Base-by-base conservation (phyloP, 2,113 vertebrate genomes). In the Cephalopterus ornatus region DNA sequence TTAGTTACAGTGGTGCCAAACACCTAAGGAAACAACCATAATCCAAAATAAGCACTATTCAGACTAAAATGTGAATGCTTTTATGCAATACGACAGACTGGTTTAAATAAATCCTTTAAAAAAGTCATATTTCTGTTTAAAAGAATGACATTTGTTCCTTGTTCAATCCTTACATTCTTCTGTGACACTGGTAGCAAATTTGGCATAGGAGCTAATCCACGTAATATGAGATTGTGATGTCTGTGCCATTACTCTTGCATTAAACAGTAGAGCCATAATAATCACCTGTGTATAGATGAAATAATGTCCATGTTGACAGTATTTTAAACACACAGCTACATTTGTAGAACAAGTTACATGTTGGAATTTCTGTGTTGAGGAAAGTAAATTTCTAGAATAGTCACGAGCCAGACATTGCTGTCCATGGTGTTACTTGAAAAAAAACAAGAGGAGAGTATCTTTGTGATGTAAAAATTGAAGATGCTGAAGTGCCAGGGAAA, bases 41-140 rank as follows among this genome's bases (percentile, higher is more conserved):
- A 80, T 75, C 61, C 88, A 89, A 95, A 95, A 76, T 76, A 89
- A 89, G 23, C 37, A 27, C 20, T 52, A n/a, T 80, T 67, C 49
- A 78, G 14, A n/a, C 42, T 67, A 44, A 80, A 91, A 78, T 87
- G 42, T 12, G 3, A 37, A 7, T 71, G 22, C 21, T 71, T 95
- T 82, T 61, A 63, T 86, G 30, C 56, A n/a, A 14, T n/a, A 44
- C 12, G 81, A 5, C 19, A 77, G 41, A 35, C 35, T 62, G 9
- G 30, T 50, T 90, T 88, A 87, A 91, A 14, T 46, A 80, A 53
- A 20, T 61, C 2, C 41, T 68, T 39, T 18, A 33, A 26, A 55
- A 3, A 44, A 47, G 63, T 8, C 9, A 42, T 11, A 23, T 81
- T 82, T 79, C 89, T 66, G 14, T 90, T 90, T 86, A 35, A 65